These are phyloP conservation scores for Cebuella pygmaea DNA, from an alignment of 2,797 vertebrate species.

Conservation along the genomic window DNA sequence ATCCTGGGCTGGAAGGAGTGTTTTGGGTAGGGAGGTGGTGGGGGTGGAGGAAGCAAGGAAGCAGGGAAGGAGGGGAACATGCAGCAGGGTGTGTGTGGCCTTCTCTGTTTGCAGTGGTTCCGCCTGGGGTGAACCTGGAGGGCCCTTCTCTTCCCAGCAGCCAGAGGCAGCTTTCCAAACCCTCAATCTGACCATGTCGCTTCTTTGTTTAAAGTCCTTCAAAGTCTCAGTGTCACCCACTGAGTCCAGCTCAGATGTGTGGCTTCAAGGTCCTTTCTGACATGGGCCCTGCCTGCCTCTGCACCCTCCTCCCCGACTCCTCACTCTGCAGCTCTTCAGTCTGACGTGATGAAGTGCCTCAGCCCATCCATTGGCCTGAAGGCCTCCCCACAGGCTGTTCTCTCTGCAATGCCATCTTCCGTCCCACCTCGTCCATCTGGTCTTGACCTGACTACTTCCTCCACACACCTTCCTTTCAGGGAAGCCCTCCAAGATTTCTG, in stretches of 20 bases:
- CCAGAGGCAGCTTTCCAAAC: background rate
- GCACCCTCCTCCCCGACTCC: fast-evolving
- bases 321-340: background rate
- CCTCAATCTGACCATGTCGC: too few relatives aligned
- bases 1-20: background rate
- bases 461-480: background rate
- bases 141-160: background rate
- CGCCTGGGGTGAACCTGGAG: background rate
- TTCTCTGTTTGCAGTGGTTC: background rate
- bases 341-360: fast-evolving
- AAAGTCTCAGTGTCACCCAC: background rate
- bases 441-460: background rate
- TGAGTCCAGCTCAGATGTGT: background rate
- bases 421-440: background rate
- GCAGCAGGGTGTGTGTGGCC: fast-evolving
- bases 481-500: background rate
- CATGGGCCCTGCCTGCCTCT: too few relatives aligned
- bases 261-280: background rate
- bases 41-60: too few relatives aligned
- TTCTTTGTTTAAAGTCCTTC: background rate
- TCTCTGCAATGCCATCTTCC: fast-evolving
- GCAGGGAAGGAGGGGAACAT: too few relatives aligned
- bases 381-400: background rate
- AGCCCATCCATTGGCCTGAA: background rate
- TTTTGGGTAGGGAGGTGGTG: fast-evolving